phyloP scores from a whole-genome alignment of 2,113 vertebrate species.

The Pan paniscus region DNA sequence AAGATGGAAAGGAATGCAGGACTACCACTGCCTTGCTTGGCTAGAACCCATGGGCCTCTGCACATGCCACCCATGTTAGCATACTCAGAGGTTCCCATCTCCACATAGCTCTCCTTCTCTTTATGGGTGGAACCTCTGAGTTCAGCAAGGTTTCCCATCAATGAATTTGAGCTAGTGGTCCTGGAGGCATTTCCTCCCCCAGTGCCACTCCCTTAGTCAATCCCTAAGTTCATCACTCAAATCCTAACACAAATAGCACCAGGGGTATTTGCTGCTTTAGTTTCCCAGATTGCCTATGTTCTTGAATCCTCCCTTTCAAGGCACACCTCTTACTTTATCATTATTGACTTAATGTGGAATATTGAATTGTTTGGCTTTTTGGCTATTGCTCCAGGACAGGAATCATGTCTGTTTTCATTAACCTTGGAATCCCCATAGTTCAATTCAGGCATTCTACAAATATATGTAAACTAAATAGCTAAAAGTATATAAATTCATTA shows the following conservation, averaged over 20 bases:
- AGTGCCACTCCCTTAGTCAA: not conserved
- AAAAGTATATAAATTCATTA: not conserved
- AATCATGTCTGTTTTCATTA: not conserved
- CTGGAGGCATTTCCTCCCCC: not conserved
- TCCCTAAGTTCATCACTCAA: not conserved
- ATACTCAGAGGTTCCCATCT: not conserved
- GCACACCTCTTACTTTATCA: not conserved
- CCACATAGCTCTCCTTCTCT: not conserved
- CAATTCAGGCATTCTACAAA: not conserved
- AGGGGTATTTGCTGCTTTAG: not conserved
- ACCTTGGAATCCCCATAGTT: not conserved
- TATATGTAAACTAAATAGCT: not conserved
- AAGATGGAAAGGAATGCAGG: not conserved
- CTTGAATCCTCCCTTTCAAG: no score
- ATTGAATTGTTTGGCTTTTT: not conserved
- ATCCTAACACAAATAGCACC: not conserved
- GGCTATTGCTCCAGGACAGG: not conserved
- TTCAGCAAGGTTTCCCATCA: not conserved
- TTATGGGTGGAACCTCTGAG: not conserved
- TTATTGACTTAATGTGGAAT: not conserved
- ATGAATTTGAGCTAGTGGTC: not conserved
- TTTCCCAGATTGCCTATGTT: not conserved
- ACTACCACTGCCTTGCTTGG: rapidly evolving
- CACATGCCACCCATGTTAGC: rapidly evolving
- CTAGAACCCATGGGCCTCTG: not conserved